Evolutionary conservation across 2,797 vertebrate species (phyloP).

Genomic region (Scarus forsteni): DNA sequence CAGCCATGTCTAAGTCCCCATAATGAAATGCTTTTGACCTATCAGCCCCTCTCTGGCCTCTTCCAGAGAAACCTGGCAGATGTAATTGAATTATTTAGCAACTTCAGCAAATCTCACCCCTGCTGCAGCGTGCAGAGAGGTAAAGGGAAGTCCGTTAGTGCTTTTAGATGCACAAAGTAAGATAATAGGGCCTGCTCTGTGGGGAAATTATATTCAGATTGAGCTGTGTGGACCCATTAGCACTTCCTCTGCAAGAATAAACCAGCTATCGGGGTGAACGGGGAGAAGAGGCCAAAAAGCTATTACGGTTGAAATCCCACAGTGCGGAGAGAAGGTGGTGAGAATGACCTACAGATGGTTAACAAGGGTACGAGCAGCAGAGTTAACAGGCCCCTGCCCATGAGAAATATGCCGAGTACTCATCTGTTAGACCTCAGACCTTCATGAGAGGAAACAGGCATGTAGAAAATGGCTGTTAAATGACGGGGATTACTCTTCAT

Average conservation of each 20-base stretch:
- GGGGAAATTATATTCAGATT: slow-evolving; percentile 23
- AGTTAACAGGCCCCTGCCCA: slow-evolving; percentile 17
- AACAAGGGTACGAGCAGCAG: slow-evolving; percentile 21
- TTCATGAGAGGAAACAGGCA: neutral
- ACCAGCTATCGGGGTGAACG: slow-evolving; percentile 13
- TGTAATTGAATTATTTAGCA: slow-evolving; percentile 62
- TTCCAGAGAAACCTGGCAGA: slow-evolving; percentile 12
- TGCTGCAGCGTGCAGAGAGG: slow-evolving; percentile 24
- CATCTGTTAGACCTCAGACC: slow-evolving; percentile 20
- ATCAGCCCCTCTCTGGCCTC: slow-evolving; percentile 19
- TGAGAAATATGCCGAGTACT: neutral
- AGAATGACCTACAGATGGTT: slow-evolving; percentile 34
- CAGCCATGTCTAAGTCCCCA: slow-evolving; percentile 12
- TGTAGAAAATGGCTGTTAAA: neutral
- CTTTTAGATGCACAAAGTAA: slow-evolving; percentile 16
- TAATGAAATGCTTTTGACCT: slow-evolving; percentile 27
- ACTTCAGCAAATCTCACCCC: slow-evolving; percentile 3
- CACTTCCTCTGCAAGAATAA: slow-evolving; percentile 21
- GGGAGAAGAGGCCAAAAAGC: slow-evolving; percentile 13
- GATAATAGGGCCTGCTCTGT: slow-evolving; percentile 28
- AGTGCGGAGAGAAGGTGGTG: neutral
- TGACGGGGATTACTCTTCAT: neutral
- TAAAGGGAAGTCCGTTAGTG: slow-evolving; percentile 25
- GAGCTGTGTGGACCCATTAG: slow-evolving; percentile 23
- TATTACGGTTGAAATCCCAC: slow-evolving; percentile 14